Percentiles rank a stretch among this genome's conserved stretches.
Conservation (phyloP, 1,140 invertebrate species). For the Lysiphlebus fabarum region DNA sequence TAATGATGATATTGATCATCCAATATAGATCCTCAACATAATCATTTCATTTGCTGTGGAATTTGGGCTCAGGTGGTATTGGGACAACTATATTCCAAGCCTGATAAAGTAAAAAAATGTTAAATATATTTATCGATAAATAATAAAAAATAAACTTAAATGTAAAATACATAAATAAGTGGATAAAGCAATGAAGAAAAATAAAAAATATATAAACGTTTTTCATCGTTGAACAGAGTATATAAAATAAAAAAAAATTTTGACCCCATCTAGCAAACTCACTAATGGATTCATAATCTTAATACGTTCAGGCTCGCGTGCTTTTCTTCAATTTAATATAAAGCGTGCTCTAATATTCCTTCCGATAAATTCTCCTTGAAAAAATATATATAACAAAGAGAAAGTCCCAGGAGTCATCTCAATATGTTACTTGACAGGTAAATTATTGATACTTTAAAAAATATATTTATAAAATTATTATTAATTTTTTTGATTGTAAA, state of each 20-base stretch:
- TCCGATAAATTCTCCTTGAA: no score
- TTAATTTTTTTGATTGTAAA: no score
- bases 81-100: no score
- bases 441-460: no score
- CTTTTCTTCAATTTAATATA: constrained; percentile 39
- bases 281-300: constrained; percentile 48
- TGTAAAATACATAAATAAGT: constrained; percentile 3
- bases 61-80: constrained; percentile 1
- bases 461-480: no score
- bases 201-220: constrained; percentile 16
- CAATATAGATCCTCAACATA: not conserved
- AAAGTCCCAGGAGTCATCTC: no score
- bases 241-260: constrained; percentile 23
- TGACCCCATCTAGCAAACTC: constrained; percentile 35
- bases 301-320: constrained; percentile 40
- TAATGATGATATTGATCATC: no score
- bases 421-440: no score
- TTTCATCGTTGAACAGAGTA: constrained; percentile 16
- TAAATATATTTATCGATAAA: no score
- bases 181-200: constrained; percentile 1
- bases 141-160: not conserved
- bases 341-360: constrained; percentile 19
- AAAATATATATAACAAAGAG: no score
- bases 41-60: not conserved
- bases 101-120: no score